Evolutionary conservation across 1,140 invertebrate species (phyloP).

Genomic region (Heliconius melpomene): DNA sequence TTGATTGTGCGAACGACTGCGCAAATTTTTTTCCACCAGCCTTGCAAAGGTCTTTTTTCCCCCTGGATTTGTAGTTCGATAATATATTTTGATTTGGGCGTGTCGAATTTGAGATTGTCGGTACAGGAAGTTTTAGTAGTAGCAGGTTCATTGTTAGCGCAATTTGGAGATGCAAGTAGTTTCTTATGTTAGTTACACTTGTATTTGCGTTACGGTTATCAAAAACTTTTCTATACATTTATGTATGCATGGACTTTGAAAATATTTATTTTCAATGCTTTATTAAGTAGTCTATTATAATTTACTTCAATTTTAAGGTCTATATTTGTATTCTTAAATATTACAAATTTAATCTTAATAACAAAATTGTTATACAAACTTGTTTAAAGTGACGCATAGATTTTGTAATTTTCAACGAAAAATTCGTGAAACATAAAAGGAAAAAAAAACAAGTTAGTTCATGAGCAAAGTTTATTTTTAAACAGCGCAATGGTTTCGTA

Average conservation of each 20-base stretch:
- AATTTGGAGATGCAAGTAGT: slow-evolving; percentile 47
- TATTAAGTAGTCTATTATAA: neutral
- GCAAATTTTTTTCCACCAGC: slow-evolving; percentile 63
- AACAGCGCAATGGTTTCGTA: slow-evolving; percentile 17
- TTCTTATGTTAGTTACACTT: slow-evolving; percentile 49
- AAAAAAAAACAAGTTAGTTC: neutral
- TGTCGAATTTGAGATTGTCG: slow-evolving; percentile 74
- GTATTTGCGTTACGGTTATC: slow-evolving; percentile 73
- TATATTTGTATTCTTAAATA: neutral
- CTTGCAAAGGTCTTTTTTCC: slow-evolving; percentile 41
- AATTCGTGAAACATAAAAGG: neutral
- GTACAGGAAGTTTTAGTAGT: slow-evolving; percentile 68
- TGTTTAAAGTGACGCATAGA: neutral
- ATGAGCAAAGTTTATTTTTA: slow-evolving; percentile 13
- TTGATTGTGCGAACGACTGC: slow-evolving; percentile 76
- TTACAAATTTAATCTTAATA: neutral
- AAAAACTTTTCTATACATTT: slow-evolving; percentile 20
- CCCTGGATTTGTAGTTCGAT: slow-evolving; percentile 59
- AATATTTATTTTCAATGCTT: neutral
- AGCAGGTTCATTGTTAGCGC: slow-evolving; percentile 63
- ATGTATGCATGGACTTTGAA: neutral
- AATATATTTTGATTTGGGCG: slow-evolving; percentile 80
- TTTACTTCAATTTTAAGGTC: neutral
- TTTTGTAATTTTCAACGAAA: neutral
- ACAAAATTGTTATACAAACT: neutral